Conservation (phyloP, 2,113 vertebrate genomes). For the Eurypyga helias region DNA sequence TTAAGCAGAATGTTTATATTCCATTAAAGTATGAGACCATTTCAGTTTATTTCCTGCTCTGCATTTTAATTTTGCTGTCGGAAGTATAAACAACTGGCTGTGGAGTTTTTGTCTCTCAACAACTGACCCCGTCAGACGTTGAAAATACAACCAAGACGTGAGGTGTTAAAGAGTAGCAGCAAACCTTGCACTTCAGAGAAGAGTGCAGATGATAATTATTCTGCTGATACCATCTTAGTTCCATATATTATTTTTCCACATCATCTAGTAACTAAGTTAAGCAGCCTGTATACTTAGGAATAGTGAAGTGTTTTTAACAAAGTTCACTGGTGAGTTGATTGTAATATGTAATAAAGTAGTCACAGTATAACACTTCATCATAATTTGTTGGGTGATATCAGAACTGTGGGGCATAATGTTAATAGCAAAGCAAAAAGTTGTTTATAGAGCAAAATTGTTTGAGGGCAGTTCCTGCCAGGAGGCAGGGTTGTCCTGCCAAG, state of each 20-base stretch:
- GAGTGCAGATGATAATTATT: not conserved
- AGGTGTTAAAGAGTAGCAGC: not conserved
- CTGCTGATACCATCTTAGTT: not conserved
- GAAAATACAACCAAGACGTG: not conserved
- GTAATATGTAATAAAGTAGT: not conserved
- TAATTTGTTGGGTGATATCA: not conserved
- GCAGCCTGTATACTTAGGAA: not conserved
- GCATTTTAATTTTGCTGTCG: constrained; percentile 55
- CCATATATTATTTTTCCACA: not conserved
- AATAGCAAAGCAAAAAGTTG: not conserved
- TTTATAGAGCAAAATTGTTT: not conserved
- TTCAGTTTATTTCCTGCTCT: constrained; percentile 48
- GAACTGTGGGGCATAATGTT: not conserved
- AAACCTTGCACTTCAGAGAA: not conserved
- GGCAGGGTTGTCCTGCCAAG: not conserved
- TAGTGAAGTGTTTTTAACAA: not conserved
- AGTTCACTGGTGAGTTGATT: not conserved
- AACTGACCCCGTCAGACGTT: not conserved
- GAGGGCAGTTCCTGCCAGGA: not conserved
- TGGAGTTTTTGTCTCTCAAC: not conserved
- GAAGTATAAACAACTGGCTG: constrained; percentile 22
- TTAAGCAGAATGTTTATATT: constrained; percentile 64
- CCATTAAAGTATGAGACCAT: constrained; percentile 37
- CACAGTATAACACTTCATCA: not conserved
- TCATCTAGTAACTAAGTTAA: not conserved